Evolutionary conservation across 1,140 invertebrate species (phyloP).

Genomic region (Nebria ingens): DNA sequence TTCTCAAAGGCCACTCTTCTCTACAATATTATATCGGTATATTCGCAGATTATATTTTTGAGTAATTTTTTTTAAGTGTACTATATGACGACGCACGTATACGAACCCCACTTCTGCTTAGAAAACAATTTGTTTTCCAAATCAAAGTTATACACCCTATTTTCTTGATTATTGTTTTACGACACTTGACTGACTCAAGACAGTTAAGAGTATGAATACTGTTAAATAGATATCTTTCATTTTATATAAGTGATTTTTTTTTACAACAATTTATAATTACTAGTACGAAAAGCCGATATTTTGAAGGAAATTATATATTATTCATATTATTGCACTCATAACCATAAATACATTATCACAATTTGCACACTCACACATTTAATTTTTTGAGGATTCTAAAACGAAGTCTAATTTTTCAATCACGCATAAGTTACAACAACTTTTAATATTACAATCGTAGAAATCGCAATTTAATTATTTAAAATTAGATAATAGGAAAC

Average conservation of each 20-base stretch:
- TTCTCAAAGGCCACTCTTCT: conserved; percentile 3
- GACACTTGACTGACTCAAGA: background rate
- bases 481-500: too few species aligned
- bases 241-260: background rate
- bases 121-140: too few species aligned
- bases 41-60: too few species aligned
- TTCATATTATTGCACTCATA: background rate
- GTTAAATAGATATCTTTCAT: background rate
- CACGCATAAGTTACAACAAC: too few species aligned
- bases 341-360: conserved; percentile 3
- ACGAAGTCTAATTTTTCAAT: background rate
- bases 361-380: background rate
- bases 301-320: background rate
- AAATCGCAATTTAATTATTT: background rate
- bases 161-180: too few species aligned
- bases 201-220: background rate
- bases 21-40: conserved; percentile 2
- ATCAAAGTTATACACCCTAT: too few species aligned
- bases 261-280: too few species aligned
- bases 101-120: too few species aligned
- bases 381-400: background rate
- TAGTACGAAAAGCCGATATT: background rate
- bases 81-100: too few species aligned
- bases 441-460: too few species aligned
- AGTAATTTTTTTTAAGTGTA: too few species aligned